Evolutionary conservation across 2,797 vertebrate species (phyloP).

Genomic region (Anguilla obscura): DNA sequence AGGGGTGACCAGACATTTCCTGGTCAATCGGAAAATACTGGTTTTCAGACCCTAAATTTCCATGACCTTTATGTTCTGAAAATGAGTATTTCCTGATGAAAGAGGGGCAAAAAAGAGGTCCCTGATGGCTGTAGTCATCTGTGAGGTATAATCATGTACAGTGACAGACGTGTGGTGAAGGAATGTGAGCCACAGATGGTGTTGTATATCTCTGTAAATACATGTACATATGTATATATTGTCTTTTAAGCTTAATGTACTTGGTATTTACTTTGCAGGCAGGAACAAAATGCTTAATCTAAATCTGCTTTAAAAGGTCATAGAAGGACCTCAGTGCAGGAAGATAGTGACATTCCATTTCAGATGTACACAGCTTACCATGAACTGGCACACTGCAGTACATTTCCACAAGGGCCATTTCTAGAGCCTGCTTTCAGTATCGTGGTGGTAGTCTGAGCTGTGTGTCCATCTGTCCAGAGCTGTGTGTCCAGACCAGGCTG

Average conservation of each 20-base stretch:
- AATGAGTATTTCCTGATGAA: neutral
- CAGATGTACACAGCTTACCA: neutral
- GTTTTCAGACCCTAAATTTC: neutral
- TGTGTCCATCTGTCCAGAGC: neutral
- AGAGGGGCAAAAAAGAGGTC: neutral
- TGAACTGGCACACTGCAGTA: constrained; percentile 55
- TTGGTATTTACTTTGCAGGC: constrained; percentile 38
- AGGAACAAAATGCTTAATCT: constrained; percentile 53
- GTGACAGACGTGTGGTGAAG: constrained; percentile 54
- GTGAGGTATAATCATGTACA: constrained; percentile 65
- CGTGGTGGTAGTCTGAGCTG: neutral
- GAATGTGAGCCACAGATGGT: constrained; percentile 51
- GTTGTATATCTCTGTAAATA: constrained; percentile 62
- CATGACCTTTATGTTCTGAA: neutral
- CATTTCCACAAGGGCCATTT: neutral
- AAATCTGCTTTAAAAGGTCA: constrained; percentile 48
- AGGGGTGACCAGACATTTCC: constrained; percentile 53
- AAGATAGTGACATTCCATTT: neutral
- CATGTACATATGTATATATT: constrained; percentile 64
- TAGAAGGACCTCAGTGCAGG: neutral
- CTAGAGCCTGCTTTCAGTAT: neutral
- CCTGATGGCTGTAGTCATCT: neutral
- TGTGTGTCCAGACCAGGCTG: neutral
- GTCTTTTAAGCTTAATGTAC: constrained; percentile 53
- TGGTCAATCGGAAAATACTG: neutral